Conservation (phyloP, 2,888 invertebrate species). For the Vanessa cardui region DNA sequence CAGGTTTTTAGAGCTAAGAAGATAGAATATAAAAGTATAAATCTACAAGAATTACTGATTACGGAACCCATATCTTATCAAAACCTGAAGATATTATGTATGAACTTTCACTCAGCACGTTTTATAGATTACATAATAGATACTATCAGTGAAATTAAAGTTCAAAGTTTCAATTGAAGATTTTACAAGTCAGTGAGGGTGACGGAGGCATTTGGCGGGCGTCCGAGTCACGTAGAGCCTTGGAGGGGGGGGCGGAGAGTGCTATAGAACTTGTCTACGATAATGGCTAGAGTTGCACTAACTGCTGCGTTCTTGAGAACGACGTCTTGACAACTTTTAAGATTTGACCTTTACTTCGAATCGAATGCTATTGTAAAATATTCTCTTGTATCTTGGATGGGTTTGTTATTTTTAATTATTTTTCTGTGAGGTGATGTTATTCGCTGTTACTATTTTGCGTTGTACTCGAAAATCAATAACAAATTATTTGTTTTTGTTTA, state of each 20-base stretch:
- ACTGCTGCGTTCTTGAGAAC: constrained; percentile 25
- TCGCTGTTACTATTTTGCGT: too few species aligned
- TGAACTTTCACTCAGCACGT: background rate
- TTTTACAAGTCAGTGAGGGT: constrained; percentile 22
- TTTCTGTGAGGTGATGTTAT: background rate
- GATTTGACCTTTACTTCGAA: constrained; percentile 15
- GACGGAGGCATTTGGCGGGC: constrained; percentile 18
- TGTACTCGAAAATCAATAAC: too few species aligned
- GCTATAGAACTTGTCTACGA: constrained; percentile 27
- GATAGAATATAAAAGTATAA: too few species aligned
- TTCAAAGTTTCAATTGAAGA: constrained; percentile 28
- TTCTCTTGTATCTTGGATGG: too few species aligned
- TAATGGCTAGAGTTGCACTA: constrained; percentile 30
- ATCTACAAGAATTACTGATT: too few species aligned
- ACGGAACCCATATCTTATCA: too few species aligned
- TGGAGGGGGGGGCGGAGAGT: constrained; percentile 22
- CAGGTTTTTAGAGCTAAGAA: too few species aligned
- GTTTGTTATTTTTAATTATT: background rate
- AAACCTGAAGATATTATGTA: too few species aligned
- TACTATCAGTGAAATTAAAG: constrained; percentile 23
- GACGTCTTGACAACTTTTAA: constrained; percentile 19
- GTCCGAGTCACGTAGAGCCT: constrained; percentile 32
- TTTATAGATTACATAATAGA: background rate
- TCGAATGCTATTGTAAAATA: constrained; percentile 12
- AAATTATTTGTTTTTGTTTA: too few species aligned